A percentile compares a stretch with the other conserved stretches of the same genome.
Evolutionary conservation across 1,140 invertebrate genomes (phyloP).

Genomic region (Cydia fagiglandana): DNA sequence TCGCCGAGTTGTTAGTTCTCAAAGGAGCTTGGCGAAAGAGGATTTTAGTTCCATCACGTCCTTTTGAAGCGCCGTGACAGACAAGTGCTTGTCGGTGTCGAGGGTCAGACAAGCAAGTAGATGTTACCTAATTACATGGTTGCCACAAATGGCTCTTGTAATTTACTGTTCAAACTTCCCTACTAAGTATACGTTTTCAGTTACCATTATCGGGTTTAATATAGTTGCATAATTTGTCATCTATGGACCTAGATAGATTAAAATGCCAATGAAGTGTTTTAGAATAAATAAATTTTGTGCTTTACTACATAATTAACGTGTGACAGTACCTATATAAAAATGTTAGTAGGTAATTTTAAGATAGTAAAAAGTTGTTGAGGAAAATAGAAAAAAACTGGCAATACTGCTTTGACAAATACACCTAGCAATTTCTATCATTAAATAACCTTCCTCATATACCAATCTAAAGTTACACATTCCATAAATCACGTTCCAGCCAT

Average conservation of each 20-base stretch:
- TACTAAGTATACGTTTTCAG: too few relatives aligned
- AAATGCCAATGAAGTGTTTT: too few relatives aligned
- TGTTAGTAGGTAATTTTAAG: too few relatives aligned
- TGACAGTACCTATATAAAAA: too few relatives aligned
- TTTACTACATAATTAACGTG: too few relatives aligned
- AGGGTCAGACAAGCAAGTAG: not conserved
- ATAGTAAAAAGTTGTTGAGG: too few relatives aligned
- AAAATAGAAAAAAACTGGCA: too few relatives aligned
- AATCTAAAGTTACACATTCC: constrained; percentile 13
- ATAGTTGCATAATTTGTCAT: too few relatives aligned
- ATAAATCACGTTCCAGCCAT: not conserved
- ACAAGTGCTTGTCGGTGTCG: constrained; percentile 14
- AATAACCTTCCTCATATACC: not conserved
- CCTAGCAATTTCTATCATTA: not conserved
- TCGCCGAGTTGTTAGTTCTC: constrained; percentile 26
- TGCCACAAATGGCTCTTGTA: not conserved
- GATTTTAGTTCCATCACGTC: constrained; percentile 17
- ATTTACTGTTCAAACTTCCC: not conserved
- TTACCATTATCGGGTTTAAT: too few relatives aligned
- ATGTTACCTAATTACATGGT: not conserved
- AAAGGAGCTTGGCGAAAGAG: constrained; percentile 8
- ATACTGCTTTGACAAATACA: too few relatives aligned
- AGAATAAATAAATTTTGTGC: too few relatives aligned
- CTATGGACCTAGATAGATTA: too few relatives aligned
- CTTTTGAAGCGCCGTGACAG: constrained; percentile 24